These are phyloP conservation scores for Melanogrammus aeglefinus DNA, from an alignment of 2,797 vertebrate species.

Conservation along the genomic window DNA sequence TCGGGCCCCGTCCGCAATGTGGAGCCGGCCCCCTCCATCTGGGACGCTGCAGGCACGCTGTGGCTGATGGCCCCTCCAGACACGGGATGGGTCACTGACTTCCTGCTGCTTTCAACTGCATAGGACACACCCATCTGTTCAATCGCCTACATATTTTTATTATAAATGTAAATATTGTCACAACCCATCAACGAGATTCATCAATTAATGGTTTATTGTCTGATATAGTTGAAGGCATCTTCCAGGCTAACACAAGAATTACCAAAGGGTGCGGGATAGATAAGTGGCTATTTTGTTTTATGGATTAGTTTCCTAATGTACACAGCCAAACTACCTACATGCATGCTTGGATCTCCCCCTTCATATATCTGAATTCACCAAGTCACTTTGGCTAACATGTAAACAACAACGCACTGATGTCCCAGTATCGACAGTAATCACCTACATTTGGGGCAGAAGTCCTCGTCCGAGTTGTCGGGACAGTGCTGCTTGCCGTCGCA, in stretches of 20 bases:
- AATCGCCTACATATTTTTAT: no score
- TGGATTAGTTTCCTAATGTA: background rate
- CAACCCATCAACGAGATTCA: background rate
- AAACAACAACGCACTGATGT: background rate
- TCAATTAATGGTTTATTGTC: background rate
- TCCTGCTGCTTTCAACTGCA: slow-evolving; percentile 79
- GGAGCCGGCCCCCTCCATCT: slow-evolving; percentile 40
- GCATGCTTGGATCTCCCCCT: background rate
- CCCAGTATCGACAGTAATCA: slow-evolving; percentile 14
- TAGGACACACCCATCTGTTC: background rate
- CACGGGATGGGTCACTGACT: slow-evolving; percentile 72
- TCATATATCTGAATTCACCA: background rate
- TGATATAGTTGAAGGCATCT: background rate
- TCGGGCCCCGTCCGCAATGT: slow-evolving; percentile 46
- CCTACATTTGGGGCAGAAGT: slow-evolving; percentile 90
- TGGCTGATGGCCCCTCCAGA: slow-evolving; percentile 32
- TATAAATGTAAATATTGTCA: no score
- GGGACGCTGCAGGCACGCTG: slow-evolving; percentile 41
- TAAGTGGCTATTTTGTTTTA: no score
- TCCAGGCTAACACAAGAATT: background rate
- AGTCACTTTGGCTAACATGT: background rate
- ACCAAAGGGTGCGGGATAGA: background rate
- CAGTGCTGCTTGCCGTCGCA: slow-evolving; percentile 91
- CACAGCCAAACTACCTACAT: background rate
- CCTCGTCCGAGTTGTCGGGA: slow-evolving; percentile 90